Evolutionary conservation across 2,113 vertebrate species (phyloP).

Genomic region (Edolisoma coerulescens): DNA sequence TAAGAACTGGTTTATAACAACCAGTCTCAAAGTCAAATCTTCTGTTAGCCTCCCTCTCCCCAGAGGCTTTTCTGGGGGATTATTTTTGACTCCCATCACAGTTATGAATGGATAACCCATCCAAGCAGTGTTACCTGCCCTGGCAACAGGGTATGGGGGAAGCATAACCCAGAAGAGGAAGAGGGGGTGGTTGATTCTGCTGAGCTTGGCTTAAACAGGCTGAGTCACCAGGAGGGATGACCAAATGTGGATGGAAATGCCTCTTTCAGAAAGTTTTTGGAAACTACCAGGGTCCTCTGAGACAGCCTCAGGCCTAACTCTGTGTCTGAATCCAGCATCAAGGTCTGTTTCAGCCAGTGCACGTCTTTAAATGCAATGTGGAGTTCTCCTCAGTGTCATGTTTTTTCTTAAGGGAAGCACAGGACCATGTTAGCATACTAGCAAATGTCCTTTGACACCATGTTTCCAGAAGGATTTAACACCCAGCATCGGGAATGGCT

Average conservation of each 20-base stretch:
- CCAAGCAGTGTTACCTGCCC: neutral
- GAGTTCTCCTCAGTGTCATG: neutral
- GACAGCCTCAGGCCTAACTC: neutral
- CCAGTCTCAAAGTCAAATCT: neutral
- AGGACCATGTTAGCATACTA: neutral
- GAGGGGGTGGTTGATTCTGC: neutral
- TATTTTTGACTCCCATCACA: neutral
- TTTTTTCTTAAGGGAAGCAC: neutral
- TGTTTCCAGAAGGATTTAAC: neutral
- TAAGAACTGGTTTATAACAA: neutral
- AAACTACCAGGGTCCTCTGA: neutral
- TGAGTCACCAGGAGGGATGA: neutral
- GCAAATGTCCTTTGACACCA: accelerated
- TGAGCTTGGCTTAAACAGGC: neutral
- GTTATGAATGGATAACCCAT: accelerated
- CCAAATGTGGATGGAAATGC: neutral
- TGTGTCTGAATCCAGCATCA: neutral
- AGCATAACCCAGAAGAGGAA: neutral
- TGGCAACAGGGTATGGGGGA: neutral
- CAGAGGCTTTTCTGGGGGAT: neutral
- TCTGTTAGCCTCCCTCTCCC: neutral
- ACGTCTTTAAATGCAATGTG: accelerated
- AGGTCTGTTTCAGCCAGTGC: neutral
- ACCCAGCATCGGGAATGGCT: neutral
- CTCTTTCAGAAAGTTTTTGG: neutral